Percentiles rank a stretch among this genome's conserved stretches.
Evolutionary conservation across 2,888 invertebrate species (phyloP).

Genomic region (Nephrotoma guestfalica): DNA sequence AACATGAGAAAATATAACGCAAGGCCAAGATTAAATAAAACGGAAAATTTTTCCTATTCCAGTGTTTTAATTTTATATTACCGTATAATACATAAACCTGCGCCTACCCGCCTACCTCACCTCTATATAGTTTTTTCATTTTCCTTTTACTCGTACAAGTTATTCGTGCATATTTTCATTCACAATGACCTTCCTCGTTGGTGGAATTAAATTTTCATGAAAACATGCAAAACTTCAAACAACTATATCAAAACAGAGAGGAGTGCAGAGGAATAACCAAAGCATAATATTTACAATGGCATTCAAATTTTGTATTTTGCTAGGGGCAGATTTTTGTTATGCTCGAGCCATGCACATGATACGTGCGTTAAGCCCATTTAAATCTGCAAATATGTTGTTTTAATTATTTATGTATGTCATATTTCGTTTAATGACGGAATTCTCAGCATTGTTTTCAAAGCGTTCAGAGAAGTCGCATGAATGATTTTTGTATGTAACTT

Average conservation of each 20-base stretch:
- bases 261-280: not conserved
- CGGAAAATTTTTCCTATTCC: not conserved
- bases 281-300: not conserved
- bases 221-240: not conserved
- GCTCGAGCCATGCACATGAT: no score
- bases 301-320: no score
- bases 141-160: not conserved
- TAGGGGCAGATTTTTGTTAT: no score
- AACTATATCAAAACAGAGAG: not conserved
- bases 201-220: not conserved
- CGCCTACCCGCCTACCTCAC: not conserved
- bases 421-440: no score
- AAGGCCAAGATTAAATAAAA: not conserved
- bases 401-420: no score
- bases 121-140: not conserved
- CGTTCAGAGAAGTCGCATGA: no score
- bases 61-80: not conserved
- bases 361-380: no score
- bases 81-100: not conserved
- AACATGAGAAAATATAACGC: not conserved
- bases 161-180: not conserved
- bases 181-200: not conserved
- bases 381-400: no score
- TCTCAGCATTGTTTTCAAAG: no score
- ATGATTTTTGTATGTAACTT: no score